A percentile compares a stretch with the other conserved stretches of the same genome.
Evolutionary conservation across 2,888 invertebrate genomes (phyloP).

Genomic region (Pseudeuparius sepicola): DNA sequence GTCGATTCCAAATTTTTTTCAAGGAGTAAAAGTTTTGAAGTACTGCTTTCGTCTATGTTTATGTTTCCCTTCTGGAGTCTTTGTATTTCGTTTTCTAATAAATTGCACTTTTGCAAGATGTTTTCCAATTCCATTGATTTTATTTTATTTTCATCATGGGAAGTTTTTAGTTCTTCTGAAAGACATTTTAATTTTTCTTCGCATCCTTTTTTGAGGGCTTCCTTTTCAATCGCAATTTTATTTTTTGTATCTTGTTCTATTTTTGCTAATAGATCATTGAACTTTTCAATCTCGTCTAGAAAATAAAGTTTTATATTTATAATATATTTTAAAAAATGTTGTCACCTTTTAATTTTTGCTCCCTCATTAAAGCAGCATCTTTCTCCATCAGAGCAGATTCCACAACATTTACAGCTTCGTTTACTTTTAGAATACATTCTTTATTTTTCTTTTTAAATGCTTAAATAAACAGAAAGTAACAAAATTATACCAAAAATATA

Average conservation of each 20-base stretch:
- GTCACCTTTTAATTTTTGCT: conserved; percentile 36
- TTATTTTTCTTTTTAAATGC: conserved; percentile 38
- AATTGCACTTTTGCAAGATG: conserved; percentile 44
- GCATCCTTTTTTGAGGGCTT: conserved; percentile 46
- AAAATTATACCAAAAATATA: not conserved
- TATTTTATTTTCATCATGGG: conserved; percentile 48
- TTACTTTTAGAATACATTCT: conserved; percentile 44
- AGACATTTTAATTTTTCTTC: conserved; percentile 49
- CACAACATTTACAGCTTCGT: conserved; percentile 47
- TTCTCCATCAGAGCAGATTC: conserved; percentile 50
- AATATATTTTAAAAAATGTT: not conserved
- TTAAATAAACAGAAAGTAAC: conserved; percentile 7
- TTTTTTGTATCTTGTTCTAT: conserved; percentile 47
- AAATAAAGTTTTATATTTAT: conserved; percentile 16
- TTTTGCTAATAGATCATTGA: conserved; percentile 44
- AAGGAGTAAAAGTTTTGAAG: conserved; percentile 39
- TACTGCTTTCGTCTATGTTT: conserved; percentile 32
- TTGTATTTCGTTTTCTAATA: conserved; percentile 44
- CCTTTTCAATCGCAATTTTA: conserved; percentile 49
- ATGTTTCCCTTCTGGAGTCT: conserved; percentile 36
- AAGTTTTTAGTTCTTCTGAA: conserved; percentile 45
- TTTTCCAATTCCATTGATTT: conserved; percentile 47
- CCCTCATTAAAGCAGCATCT: conserved; percentile 43
- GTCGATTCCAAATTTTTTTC: conserved; percentile 49
- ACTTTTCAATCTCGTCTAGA: conserved; percentile 45